phyloP scores from a whole-genome alignment of 2,888 invertebrate genomes.

The Drosophila fulvimacula region DNA sequence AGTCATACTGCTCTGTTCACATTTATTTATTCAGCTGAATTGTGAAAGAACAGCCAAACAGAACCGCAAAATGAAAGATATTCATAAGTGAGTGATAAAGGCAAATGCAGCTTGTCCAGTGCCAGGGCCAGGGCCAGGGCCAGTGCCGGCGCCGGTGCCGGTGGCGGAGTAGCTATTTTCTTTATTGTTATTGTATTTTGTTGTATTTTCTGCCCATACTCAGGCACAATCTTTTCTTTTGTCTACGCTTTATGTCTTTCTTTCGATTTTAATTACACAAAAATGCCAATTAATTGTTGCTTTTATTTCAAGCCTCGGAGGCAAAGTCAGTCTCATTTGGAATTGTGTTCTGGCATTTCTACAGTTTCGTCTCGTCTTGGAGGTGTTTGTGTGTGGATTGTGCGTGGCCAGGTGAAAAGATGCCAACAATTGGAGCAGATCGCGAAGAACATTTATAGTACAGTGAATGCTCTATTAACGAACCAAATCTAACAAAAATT shows the following conservation, averaged over 20 bases:
- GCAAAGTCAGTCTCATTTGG: slow-evolving; percentile 11
- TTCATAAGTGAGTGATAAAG: slow-evolving; percentile 35
- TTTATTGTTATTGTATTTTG: slow-evolving; percentile 15
- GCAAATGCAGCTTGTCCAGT: slow-evolving; percentile 27
- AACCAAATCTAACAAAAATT: background rate
- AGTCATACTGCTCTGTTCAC: slow-evolving; percentile 26
- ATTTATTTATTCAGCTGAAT: slow-evolving; percentile 41
- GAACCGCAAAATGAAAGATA: slow-evolving; percentile 33
- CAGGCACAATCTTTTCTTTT: slow-evolving; percentile 45
- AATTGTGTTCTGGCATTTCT: slow-evolving; percentile 28
- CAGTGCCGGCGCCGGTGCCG: slow-evolving; percentile 17
- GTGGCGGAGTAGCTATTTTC: slow-evolving; percentile 15
- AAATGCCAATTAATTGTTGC: slow-evolving; percentile 74
- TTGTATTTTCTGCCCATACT: slow-evolving; percentile 8
- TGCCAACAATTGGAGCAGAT: slow-evolving; percentile 64
- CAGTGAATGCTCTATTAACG: slow-evolving; percentile 13
- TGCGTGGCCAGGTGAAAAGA: slow-evolving; percentile 62
- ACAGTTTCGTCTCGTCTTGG: slow-evolving; percentile 19
- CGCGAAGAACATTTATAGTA: slow-evolving; percentile 30
- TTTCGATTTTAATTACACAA: slow-evolving; percentile 72
- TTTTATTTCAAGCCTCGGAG: slow-evolving; percentile 38
- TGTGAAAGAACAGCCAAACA: background rate
- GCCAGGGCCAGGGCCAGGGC: slow-evolving; percentile 18
- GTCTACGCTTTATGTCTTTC: slow-evolving; percentile 57
- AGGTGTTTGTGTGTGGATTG: slow-evolving; percentile 36